phyloP scores from a whole-genome alignment of 2,888 invertebrate genomes.

The Polietes domitor region DNA sequence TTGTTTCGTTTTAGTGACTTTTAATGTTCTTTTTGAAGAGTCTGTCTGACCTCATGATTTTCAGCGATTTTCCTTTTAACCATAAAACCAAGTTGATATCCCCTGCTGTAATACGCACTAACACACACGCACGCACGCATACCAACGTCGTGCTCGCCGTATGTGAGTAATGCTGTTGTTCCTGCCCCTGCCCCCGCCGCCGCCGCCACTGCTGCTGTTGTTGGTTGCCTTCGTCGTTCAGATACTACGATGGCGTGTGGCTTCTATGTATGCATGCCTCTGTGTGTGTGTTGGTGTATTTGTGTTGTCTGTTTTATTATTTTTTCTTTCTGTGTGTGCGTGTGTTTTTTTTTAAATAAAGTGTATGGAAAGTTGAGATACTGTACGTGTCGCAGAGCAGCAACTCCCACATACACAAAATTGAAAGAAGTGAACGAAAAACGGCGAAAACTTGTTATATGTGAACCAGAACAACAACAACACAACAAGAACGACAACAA shows the following conservation, averaged over 20 bases:
- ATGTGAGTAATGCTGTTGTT: background rate
- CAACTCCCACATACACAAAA: slow-evolving; percentile 66
- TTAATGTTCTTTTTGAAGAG: background rate
- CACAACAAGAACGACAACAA: background rate
- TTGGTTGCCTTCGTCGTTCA: slow-evolving; percentile 5
- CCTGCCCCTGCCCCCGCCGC: background rate
- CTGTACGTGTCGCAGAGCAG: slow-evolving; percentile 49
- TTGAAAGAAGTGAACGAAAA: slow-evolving; percentile 24
- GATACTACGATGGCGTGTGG: background rate
- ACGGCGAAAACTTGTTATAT: background rate
- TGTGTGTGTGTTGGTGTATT: slow-evolving; percentile 22
- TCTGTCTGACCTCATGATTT: slow-evolving; percentile 26
- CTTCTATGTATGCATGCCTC: background rate
- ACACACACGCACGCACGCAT: background rate
- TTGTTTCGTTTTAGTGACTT: background rate
- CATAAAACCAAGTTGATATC: slow-evolving; percentile 5
- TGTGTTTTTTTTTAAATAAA: background rate
- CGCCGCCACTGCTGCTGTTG: slow-evolving; percentile 7
- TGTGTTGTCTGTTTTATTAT: background rate
- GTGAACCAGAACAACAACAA: slow-evolving; percentile 5
- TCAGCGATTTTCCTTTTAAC: background rate
- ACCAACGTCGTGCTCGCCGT: background rate
- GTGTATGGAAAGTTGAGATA: slow-evolving; percentile 32
- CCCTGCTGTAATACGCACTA: slow-evolving; percentile 7
- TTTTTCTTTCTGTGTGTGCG: background rate